Conservation (phyloP, 2,113 vertebrate species). For the Meles meles region DNA sequence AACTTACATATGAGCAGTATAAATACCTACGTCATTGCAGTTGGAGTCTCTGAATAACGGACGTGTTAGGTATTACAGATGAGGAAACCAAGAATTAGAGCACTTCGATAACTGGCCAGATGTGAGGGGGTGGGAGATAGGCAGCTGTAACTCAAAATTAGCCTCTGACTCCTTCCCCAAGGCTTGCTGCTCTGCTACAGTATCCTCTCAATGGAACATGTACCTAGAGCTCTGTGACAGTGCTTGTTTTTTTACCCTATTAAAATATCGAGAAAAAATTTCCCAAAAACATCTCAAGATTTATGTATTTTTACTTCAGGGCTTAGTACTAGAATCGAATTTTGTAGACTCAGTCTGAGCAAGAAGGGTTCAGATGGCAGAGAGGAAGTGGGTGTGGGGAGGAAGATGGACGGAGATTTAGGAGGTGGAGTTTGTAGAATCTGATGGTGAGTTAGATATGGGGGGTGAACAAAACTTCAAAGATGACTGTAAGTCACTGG, state of each 20-base stretch:
- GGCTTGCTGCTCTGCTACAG: not conserved
- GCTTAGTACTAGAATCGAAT: not conserved
- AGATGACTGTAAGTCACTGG: not conserved
- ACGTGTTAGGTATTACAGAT: conserved; percentile 15
- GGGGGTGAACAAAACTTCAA: not conserved
- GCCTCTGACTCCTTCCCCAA: not conserved
- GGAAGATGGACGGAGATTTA: not conserved
- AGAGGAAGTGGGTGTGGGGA: not conserved
- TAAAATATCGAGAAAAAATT: not conserved
- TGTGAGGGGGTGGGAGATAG: not conserved
- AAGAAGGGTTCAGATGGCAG: not conserved
- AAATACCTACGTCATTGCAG: conserved; percentile 30
- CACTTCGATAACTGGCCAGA: not conserved
- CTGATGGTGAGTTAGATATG: not conserved
- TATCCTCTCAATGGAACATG: not conserved
- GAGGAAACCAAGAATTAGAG: conserved; percentile 50
- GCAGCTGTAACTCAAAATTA: not conserved
- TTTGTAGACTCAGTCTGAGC: not conserved
- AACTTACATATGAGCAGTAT: conserved; percentile 36
- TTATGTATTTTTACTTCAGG: not conserved
- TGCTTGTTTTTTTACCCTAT: not conserved
- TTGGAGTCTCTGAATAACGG: conserved; percentile 51
- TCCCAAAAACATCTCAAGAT: not conserved
- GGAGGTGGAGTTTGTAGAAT: not conserved
- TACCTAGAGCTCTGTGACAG: not conserved